Evolutionary conservation across 2,797 vertebrate species (phyloP).

Genomic region (Dendrocincla tyrannina): DNA sequence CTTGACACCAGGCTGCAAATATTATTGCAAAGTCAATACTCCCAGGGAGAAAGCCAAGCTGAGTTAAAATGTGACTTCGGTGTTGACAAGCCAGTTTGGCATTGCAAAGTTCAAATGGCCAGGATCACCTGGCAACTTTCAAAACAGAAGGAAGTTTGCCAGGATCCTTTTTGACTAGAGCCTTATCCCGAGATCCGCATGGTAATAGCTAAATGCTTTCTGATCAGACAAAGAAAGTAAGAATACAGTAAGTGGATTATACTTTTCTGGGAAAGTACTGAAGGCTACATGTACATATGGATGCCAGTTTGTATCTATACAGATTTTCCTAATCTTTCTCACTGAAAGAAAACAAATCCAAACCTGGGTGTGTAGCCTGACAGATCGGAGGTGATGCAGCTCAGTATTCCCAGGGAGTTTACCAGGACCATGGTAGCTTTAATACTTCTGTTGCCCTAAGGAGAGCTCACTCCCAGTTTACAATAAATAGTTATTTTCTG

Average conservation of each 20-base stretch:
- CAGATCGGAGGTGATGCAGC: neutral
- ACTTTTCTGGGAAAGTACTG: neutral
- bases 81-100: conserved; percentile 50
- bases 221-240: neutral
- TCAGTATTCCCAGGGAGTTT: neutral
- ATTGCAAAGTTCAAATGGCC: neutral
- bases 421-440: neutral
- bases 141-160: conserved; percentile 17
- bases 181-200: neutral
- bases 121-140: conserved; percentile 44
- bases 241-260: conserved; percentile 1
- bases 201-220: conserved; percentile 24
- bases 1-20: conserved; percentile 54
- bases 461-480: neutral
- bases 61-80: conserved; percentile 40
- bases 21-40: conserved; percentile 53
- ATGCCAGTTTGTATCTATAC: neutral
- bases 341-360: neutral
- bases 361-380: neutral
- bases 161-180: neutral
- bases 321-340: neutral
- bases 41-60: conserved; percentile 28
- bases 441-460: neutral
- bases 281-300: neutral
- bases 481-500: neutral